Conservation (phyloP, 2,888 invertebrate genomes). For the Argyresthia goedartella region DNA sequence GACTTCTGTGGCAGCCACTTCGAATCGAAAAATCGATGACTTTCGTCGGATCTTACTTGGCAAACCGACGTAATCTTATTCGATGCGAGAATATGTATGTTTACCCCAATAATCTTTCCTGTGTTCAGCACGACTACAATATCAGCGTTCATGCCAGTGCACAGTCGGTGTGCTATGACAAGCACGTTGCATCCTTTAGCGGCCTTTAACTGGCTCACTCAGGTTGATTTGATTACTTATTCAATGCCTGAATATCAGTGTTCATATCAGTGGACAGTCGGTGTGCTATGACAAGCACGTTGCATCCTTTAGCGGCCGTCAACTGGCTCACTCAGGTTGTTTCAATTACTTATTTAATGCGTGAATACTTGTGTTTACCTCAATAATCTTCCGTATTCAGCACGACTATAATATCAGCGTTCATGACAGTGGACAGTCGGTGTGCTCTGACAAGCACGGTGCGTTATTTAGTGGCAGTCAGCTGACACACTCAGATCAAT, state of each 20-base stretch:
- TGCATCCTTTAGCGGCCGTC: background rate
- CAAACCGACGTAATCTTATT: too few relatives aligned
- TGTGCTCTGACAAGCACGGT: conserved; percentile 97
- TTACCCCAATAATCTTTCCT: conserved; percentile 87
- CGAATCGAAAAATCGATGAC: too few relatives aligned
- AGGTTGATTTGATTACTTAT: too few relatives aligned
- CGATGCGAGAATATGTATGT: too few relatives aligned
- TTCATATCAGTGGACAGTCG: background rate
- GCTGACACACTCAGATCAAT: too few relatives aligned
- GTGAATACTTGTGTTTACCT: too few relatives aligned
- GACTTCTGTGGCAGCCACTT: too few relatives aligned
- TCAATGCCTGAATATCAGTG: too few relatives aligned
- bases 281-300: background rate
- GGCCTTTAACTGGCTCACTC: too few relatives aligned
- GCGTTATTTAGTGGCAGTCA: conserved; percentile 84
- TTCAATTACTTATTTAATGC: too few relatives aligned
- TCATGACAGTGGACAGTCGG: conserved; percentile 89
- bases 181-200: conserved; percentile 89
- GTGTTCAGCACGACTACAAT: conserved; percentile 90
- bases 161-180: conserved; percentile 94
- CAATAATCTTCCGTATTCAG: conserved; percentile 85
- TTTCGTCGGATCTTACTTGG: too few relatives aligned
- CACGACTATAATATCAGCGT: conserved; percentile 94
- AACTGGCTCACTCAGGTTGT: background rate
- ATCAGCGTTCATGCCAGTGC: conserved; percentile 92